Evolutionary conservation across 2,113 vertebrate genomes (phyloP).

Genomic region (Rhinopomastus cyanomelas): DNA sequence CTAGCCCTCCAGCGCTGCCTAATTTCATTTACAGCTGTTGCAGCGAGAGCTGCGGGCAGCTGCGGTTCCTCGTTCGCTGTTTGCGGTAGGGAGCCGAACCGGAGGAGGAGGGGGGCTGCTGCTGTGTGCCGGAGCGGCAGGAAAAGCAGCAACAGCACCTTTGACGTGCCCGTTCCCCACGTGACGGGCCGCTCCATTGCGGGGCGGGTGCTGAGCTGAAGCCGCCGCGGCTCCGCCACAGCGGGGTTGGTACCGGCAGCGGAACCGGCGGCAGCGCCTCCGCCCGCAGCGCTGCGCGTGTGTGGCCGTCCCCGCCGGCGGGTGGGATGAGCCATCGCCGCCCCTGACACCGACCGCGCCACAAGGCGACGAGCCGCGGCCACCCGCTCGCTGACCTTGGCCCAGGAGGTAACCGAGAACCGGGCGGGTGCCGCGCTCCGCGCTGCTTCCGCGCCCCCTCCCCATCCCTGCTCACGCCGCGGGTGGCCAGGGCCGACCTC

Average conservation of each 20-base stretch:
- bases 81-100: not conserved
- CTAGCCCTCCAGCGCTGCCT: slow-evolving; percentile 4
- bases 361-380: slow-evolving; percentile 48
- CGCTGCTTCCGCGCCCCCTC: not conserved
- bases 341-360: slow-evolving; percentile 58
- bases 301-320: not conserved
- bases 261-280: not conserved
- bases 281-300: slow-evolving; percentile 51
- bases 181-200: slow-evolving; percentile 66
- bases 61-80: slow-evolving; percentile 13
- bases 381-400: slow-evolving; percentile 70
- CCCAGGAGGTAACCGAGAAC: slow-evolving; percentile 64
- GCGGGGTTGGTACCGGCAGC: slow-evolving; percentile 16
- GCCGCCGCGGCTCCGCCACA: slow-evolving; percentile 41
- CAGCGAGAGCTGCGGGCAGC: slow-evolving; percentile 14
- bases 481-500: not conserved
- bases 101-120: not conserved
- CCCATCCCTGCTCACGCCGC: not conserved
- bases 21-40: slow-evolving; percentile 18
- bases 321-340: slow-evolving; percentile 68
- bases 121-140: slow-evolving; percentile 23
- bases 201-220: slow-evolving; percentile 41
- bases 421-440: not conserved
- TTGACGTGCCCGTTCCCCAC: slow-evolving; percentile 70
- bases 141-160: slow-evolving; percentile 33